Percentiles rank a stretch among this genome's conserved stretches.
These are phyloP conservation scores for Anoplius nigerrimus DNA, from an alignment of 2,888 invertebrate genomes.

Conservation along the genomic window DNA sequence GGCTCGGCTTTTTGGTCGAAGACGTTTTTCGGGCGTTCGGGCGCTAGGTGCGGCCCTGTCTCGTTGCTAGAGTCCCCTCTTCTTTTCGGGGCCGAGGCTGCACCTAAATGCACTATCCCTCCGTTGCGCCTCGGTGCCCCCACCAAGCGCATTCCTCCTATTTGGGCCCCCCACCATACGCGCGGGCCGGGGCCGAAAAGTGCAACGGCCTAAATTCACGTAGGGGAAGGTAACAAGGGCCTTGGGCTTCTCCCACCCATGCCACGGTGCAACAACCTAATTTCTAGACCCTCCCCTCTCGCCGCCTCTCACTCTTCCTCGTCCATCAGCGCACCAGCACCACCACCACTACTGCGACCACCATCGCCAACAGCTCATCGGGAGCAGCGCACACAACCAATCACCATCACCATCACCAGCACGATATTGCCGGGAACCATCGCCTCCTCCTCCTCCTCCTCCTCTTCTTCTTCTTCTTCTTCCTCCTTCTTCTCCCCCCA, in stretches of 20 bases:
- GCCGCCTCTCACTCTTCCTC: conserved; percentile 44
- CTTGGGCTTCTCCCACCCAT: conserved; percentile 68
- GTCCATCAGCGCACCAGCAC: conserved; percentile 28
- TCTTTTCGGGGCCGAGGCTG: conserved; percentile 58
- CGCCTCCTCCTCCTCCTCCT: conserved; percentile 32
- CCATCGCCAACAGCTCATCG: conserved; percentile 37
- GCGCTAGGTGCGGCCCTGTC: conserved; percentile 71
- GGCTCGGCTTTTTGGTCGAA: background rate
- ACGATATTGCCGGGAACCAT: conserved; percentile 16
- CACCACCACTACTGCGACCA: background rate
- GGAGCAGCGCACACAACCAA: no score
- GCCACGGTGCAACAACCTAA: conserved; percentile 74
- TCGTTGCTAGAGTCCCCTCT: conserved; percentile 72
- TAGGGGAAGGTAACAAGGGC: conserved; percentile 72
- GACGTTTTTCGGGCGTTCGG: background rate
- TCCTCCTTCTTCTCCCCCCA: conserved; percentile 28
- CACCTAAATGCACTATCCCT: conserved; percentile 72
- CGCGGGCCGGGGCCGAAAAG: conserved; percentile 72
- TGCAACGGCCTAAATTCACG: conserved; percentile 75
- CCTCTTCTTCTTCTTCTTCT: conserved; percentile 8
- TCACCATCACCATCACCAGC: conserved; percentile 40
- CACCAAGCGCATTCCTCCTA: conserved; percentile 67
- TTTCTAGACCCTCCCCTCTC: conserved; percentile 71
- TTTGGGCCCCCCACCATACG: conserved; percentile 70
- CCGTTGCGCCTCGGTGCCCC: conserved; percentile 60